Percentiles rank a stretch among this genome's conserved stretches.
Conservation (phyloP, 2,888 invertebrate species). For the Sinohyriopsis cumingii region DNA sequence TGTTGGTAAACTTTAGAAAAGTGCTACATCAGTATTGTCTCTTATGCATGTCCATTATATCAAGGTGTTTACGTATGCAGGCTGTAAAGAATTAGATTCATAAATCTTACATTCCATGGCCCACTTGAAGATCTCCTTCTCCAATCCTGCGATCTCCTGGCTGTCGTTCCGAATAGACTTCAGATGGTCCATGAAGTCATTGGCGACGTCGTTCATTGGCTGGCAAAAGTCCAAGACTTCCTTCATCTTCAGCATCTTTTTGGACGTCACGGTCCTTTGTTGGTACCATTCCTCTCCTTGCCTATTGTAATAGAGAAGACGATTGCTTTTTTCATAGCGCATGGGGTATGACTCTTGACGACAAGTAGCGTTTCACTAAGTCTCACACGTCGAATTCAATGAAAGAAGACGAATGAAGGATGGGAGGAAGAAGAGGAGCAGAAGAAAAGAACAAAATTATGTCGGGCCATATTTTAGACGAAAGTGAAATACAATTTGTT, state of each 20-base stretch:
- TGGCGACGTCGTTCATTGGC: slow-evolving; percentile 63
- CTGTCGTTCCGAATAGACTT: slow-evolving; percentile 25
- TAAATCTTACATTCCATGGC: slow-evolving; percentile 69
- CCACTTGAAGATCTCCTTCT: slow-evolving; percentile 70
- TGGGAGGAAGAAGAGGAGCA: too few species aligned
- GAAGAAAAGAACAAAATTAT: too few species aligned
- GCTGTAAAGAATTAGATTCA: neutral
- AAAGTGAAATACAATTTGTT: too few species aligned
- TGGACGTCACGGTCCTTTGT: slow-evolving; percentile 62
- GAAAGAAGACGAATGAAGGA: too few species aligned
- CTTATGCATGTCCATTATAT: too few species aligned
- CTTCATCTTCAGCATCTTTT: slow-evolving; percentile 67
- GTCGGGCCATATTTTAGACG: too few species aligned
- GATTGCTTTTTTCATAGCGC: neutral
- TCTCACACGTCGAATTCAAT: too few species aligned
- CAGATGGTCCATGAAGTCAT: slow-evolving; percentile 64
- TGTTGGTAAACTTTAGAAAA: too few species aligned
- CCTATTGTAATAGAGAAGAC: slow-evolving; percentile 38
- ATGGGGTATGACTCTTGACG: neutral
- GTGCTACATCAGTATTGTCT: too few species aligned
- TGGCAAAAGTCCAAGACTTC: slow-evolving; percentile 62
- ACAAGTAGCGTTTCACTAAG: too few species aligned
- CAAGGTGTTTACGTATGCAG: too few species aligned
- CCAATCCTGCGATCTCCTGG: slow-evolving; percentile 58
- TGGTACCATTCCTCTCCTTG: slow-evolving; percentile 71